These are phyloP conservation scores for Gymnarchus niloticus DNA, from an alignment of 2,113 vertebrate species.

Conservation along the genomic window DNA sequence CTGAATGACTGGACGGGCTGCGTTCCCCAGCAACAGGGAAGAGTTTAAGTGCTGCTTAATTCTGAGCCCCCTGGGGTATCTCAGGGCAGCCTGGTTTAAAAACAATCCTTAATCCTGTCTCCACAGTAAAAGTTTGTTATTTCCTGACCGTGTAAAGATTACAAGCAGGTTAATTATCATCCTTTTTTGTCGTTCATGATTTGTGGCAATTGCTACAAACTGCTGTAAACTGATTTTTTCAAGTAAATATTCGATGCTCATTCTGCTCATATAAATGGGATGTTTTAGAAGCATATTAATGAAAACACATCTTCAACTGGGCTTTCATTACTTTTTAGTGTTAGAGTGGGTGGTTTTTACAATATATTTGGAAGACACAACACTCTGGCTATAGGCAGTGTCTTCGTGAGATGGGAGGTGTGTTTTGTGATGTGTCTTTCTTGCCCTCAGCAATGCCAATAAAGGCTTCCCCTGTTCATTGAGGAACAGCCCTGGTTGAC, in stretches of 20 bases:
- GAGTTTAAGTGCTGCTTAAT: not conserved
- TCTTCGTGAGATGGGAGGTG: no score
- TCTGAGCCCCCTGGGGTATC: not conserved
- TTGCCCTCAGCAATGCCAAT: not conserved
- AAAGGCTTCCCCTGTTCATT: not conserved
- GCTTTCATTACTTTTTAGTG: no score
- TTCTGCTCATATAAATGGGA: not conserved
- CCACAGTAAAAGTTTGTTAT: not conserved
- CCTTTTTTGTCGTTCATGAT: not conserved
- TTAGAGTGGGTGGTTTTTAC: no score
- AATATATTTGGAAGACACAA: not conserved
- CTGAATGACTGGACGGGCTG: not conserved
- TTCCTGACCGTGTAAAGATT: not conserved
- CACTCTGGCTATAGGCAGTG: not conserved
- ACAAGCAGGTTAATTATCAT: not conserved
- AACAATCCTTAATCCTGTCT: not conserved
- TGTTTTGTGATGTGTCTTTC: not conserved
- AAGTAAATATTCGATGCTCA: not conserved
- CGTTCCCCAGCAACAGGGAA: not conserved
- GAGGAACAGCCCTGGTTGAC: not conserved
- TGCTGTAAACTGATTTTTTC: not conserved
- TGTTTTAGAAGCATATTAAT: no score
- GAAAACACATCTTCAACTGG: no score
- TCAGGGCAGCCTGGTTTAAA: not conserved
- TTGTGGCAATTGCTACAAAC: not conserved